phyloP scores from a whole-genome alignment of 2,888 invertebrate species.

The Dynastes maya region DNA sequence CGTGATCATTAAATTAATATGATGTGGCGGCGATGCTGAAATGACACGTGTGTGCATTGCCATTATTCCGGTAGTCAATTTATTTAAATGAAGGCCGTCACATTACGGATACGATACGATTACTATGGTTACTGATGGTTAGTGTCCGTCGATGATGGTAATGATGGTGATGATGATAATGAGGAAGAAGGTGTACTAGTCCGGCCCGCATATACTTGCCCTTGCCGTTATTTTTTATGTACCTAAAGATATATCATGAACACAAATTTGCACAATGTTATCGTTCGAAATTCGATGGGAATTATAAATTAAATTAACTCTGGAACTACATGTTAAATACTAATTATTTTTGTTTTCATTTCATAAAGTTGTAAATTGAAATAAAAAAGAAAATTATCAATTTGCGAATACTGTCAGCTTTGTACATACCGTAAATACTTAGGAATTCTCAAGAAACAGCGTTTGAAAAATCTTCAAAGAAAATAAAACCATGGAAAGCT shows the following conservation, averaged over 20 bases:
- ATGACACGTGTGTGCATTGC: conserved; percentile 36
- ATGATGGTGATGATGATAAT: conserved; percentile 19
- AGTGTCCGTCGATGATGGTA: neutral
- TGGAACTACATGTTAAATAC: conserved; percentile 1
- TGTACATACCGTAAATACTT: too few species aligned
- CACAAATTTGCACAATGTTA: conserved; percentile 33
- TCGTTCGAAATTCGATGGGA: conserved; percentile 10
- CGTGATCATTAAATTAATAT: conserved; percentile 28
- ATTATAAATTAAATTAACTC: conserved; percentile 17
- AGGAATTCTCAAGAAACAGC: too few species aligned
- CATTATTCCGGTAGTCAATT: conserved; percentile 49
- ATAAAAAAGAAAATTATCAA: too few species aligned
- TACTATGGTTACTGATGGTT: conserved; percentile 7
- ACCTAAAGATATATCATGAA: conserved; percentile 33
- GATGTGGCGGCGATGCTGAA: conserved; percentile 16
- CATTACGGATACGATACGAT: conserved; percentile 8
- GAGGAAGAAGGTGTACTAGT: conserved; percentile 38
- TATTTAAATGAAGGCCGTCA: conserved; percentile 29
- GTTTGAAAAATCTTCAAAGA: too few species aligned
- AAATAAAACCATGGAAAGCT: too few species aligned
- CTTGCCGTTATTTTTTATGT: conserved; percentile 37
- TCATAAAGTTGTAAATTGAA: too few species aligned
- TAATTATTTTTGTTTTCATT: too few species aligned
- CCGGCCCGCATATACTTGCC: conserved; percentile 46
- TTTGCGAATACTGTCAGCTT: too few species aligned